A percentile compares a stretch with the other conserved stretches of the same genome.
Evolutionary conservation across 2,797 vertebrate species (phyloP).

Genomic region (Phrynocephalus vlangalii): DNA sequence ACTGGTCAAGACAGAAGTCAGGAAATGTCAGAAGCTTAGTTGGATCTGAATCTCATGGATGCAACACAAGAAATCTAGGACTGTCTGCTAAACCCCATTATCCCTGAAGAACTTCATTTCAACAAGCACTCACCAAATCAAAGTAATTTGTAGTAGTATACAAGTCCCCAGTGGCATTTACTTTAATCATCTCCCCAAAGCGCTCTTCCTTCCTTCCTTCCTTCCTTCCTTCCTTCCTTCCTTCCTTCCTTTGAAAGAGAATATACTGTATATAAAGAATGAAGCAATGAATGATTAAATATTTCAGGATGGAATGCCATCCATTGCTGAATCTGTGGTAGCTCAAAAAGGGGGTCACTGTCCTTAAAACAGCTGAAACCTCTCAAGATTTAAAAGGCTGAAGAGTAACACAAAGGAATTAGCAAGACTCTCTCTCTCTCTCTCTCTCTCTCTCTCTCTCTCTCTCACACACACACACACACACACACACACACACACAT

Average conservation of each 20-base stretch:
- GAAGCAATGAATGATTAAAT: no score
- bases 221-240: no score
- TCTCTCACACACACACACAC: no score
- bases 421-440: neutral
- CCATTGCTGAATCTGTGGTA: neutral
- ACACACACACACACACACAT: no score
- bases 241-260: no score
- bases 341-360: constrained; percentile 11
- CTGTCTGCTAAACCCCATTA: neutral
- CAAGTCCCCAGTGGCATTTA: no score
- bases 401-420: neutral
- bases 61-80: neutral
- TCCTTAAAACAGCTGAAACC: neutral
- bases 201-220: no score
- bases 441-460: no score
- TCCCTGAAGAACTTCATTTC: neutral
- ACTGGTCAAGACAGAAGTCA: neutral
- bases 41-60: neutral
- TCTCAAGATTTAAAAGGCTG: constrained; percentile 37
- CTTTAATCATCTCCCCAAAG: no score
- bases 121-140: neutral
- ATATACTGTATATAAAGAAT: no score
- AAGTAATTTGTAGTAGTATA: neutral
- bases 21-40: neutral
- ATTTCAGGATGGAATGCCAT: no score